Percentiles rank a stretch among this genome's conserved stretches.
Conservation (phyloP, 2,888 invertebrate genomes). For the Ptychoptera contaminata region DNA sequence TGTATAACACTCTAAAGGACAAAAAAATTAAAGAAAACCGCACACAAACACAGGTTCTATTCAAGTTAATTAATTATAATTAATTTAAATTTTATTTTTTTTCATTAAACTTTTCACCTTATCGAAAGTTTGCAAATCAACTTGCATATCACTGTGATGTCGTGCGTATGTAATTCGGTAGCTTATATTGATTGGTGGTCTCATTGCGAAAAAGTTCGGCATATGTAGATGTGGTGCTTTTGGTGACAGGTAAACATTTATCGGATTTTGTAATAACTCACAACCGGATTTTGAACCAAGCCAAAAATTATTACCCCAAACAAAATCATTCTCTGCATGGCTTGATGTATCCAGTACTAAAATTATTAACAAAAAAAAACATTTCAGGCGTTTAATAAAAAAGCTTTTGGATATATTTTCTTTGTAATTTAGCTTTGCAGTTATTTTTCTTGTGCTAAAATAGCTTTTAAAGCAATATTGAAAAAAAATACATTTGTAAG, state of each 20-base stretch:
- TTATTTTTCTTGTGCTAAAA: too few species aligned
- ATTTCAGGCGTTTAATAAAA: too few species aligned
- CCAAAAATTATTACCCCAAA: conserved; percentile 35
- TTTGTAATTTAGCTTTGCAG: too few species aligned
- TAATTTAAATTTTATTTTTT: not conserved
- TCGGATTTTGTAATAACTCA: conserved; percentile 9
- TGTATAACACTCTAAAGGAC: conserved; percentile 10
- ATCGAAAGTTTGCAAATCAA: conserved; percentile 6
- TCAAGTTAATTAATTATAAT: not conserved
- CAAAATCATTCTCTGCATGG: conserved; percentile 27
- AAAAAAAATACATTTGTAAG: too few species aligned
- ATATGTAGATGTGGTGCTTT: conserved; percentile 1
- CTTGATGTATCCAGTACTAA: conserved; percentile 33
- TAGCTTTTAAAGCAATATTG: too few species aligned
- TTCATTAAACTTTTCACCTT: conserved; percentile 1
- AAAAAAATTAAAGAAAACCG: not conserved
- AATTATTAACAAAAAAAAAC: not conserved
- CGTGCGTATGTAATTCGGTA: conserved; percentile 5
- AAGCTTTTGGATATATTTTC: too few species aligned
- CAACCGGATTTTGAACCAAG: conserved; percentile 29
- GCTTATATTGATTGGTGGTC: conserved; percentile 4
- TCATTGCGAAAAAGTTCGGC: conserved; percentile 4
- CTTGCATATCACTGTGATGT: conserved; percentile 5
- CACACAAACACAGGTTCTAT: not conserved
- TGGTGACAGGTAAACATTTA: conserved; percentile 1